phyloP scores from a whole-genome alignment of 2,888 invertebrate species.

The Agonopterix subpropinquella region DNA sequence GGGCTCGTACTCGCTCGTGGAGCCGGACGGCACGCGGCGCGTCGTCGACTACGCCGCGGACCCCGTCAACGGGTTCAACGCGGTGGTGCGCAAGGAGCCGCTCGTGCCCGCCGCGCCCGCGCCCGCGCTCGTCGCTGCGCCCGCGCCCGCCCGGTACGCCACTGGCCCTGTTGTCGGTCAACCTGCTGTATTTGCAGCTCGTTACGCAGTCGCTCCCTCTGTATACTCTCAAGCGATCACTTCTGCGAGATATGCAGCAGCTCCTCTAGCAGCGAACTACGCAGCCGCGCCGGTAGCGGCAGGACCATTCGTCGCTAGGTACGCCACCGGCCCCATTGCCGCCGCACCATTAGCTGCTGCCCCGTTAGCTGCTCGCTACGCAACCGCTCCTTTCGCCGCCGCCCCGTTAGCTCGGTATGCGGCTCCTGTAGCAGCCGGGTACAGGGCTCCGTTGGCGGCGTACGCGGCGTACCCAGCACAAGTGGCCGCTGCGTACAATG shows the following conservation, averaged over 20 bases:
- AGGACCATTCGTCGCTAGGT: slow-evolving; percentile 14
- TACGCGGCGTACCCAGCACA: slow-evolving; percentile 7
- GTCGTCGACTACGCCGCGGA: slow-evolving; percentile 60
- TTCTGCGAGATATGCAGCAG: slow-evolving; percentile 23
- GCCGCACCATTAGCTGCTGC: slow-evolving; percentile 17
- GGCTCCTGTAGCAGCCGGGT: slow-evolving; percentile 2
- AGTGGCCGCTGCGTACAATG: slow-evolving; percentile 11
- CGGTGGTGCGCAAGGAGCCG: slow-evolving; percentile 59
- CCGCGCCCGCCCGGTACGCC: slow-evolving; percentile 27
- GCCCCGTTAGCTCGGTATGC: slow-evolving; percentile 24
- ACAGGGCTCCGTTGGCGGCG: slow-evolving; percentile 13
- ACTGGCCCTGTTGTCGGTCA: slow-evolving; percentile 27
- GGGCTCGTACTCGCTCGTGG: slow-evolving; percentile 59
- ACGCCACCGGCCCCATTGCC: slow-evolving; percentile 23
- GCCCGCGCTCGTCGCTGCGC: no score
- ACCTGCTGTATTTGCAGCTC: slow-evolving; percentile 27
- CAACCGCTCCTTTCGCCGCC: slow-evolving; percentile 12
- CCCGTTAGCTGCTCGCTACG: slow-evolving; percentile 12
- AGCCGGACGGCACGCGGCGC: slow-evolving; percentile 60
- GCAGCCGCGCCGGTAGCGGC: slow-evolving; percentile 19
- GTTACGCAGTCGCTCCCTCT: slow-evolving; percentile 14
- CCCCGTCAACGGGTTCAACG: slow-evolving; percentile 59
- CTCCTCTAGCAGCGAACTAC: slow-evolving; percentile 18
- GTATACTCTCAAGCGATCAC: slow-evolving; percentile 11
- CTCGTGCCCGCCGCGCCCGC: slow-evolving; percentile 45